Evolutionary conservation across 2,113 vertebrate species (phyloP), one percentile per base, ranked within the genome.

Genomic region (Tenebrosternarchus preto): DNA sequence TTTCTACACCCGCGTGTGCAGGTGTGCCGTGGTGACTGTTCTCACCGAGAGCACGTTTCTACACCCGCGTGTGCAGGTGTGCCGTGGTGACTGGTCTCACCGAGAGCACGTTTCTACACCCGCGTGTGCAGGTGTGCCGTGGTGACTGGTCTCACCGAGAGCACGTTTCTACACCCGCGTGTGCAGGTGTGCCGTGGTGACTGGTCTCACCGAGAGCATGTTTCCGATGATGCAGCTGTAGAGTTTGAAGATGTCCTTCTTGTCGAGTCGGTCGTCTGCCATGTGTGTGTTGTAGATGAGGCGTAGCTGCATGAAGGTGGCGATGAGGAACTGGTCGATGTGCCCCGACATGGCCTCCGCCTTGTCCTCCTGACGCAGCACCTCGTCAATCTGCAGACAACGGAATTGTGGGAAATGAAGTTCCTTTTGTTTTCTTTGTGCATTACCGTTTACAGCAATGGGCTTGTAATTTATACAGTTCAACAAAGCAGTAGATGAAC

Each of bases 141-240:
- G 43, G 43, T 4, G 43, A 12, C 43, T 9, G 43, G 43, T 15
- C 96, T 95, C 92, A 99, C 98, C 87, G 98, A 97, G 75, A 99
- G 94, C 96, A 99, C 95, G 92, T 97, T 98, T 76, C 97, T n/a
- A n/a, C n/a, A n/a, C n/a, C n/a, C 33, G 33, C 33, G 33, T 36
- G 33, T 36, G 33, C n/a, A n/a, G n/a, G n/a, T n/a, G n/a, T n/a
- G n/a, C n/a, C n/a, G 43, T 1, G 43, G 43, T 4, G 43, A 12
- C 43, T 9, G 43, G 43, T 15, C 96, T 95, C 92, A 99, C 98
- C 87, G 98, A 97, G 75, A 99, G 94, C 96, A 99, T 96, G 92
- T 97, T 98, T 76, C 97, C 97, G 36, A 99, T 96, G 89, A 99
- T 98, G 85, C 98, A 99, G 93, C 97, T 98, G 86, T 99, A 99